Evolutionary conservation across 2,888 invertebrate species (phyloP), one percentile per base, ranked within the genome.

Genomic region (Hoplodrina ambigua): DNA sequence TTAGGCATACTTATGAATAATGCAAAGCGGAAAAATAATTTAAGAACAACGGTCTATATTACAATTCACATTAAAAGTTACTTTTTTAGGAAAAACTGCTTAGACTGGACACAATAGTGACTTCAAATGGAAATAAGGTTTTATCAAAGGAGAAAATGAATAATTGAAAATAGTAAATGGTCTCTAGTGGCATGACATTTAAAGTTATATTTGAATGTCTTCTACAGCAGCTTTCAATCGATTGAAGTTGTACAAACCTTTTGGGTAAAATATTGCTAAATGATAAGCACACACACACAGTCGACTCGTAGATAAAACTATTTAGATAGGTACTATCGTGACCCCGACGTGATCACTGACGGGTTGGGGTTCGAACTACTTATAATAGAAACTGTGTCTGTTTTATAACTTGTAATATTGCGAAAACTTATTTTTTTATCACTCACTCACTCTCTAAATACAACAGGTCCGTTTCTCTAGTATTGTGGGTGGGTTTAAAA

Each of bases 1-100:
- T 77, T 82, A 81, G 64, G 82, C 63, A 64, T 69, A 74, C 83
- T 84, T 83, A 84, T 85, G 84, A 85, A 85, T 85, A 84, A 85
- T 85, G 69, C 78, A 83, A 81, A 79, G 63, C 67, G 73, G 57
- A 59, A 73, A 84, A 81, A 72, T 80, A 72, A 74, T 82, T 82
- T 81, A 72, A 75, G 63, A 75, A 80, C 70, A 78, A 80, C 66
- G 69, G 57, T 53, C 66, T 55, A 41, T 64, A 75, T 75, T 68
- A 72, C 61, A 68, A 68, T 75, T 72, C 55, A 59, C 53, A 62
- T 78, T 72, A 63, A 78, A 77, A 72, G 62, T 69, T 55, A 63
- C 59, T 65, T 75, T 61, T 69, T 69, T 20, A 25, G 11, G 25
- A 72, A 60, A 41, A 41, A 8, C 17, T 52, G 17, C 17, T 63